phyloP scores from a whole-genome alignment of 1,140 invertebrate genomes.

The Lordiphosa stackelbergi region DNA sequence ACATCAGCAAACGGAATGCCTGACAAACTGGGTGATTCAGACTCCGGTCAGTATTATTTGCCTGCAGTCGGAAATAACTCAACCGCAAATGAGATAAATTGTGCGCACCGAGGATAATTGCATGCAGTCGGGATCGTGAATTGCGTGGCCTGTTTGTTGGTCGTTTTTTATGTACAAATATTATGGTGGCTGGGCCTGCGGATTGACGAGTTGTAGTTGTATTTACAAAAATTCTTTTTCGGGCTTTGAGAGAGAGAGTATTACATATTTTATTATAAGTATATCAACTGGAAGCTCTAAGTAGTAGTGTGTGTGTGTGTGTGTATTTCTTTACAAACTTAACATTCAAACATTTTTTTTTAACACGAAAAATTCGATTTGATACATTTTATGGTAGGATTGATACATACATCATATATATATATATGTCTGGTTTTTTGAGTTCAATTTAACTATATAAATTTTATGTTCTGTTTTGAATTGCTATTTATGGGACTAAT shows the following conservation, averaged over 20 bases:
- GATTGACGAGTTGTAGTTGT: conserved; percentile 40
- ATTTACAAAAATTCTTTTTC: conserved; percentile 41
- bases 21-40: neutral
- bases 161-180: neutral
- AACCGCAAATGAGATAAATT: conserved; percentile 77
- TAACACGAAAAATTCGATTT: neutral
- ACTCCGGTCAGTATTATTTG: conserved; percentile 50
- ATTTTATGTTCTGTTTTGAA: conserved; percentile 54
- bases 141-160: conserved; percentile 32
- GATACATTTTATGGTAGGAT: too few relatives aligned
- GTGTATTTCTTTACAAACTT: neutral
- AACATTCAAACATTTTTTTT: neutral
- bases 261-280: neutral
- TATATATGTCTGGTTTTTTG: conserved; percentile 23
- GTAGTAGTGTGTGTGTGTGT: conserved; percentile 2
- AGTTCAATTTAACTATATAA: conserved; percentile 40
- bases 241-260: too few relatives aligned
- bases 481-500: conserved; percentile 58
- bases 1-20: conserved; percentile 16
- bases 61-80: conserved; percentile 74
- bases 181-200: conserved; percentile 6
- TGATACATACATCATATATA: conserved; percentile 19
- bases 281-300: conserved; percentile 21
- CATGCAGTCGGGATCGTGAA: conserved; percentile 37
- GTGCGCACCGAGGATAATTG: conserved; percentile 73